A percentile compares a stretch with the other conserved stretches of the same genome.
phyloP scores from a whole-genome alignment of 1,140 invertebrate genomes.

The Colletes gigas region DNA sequence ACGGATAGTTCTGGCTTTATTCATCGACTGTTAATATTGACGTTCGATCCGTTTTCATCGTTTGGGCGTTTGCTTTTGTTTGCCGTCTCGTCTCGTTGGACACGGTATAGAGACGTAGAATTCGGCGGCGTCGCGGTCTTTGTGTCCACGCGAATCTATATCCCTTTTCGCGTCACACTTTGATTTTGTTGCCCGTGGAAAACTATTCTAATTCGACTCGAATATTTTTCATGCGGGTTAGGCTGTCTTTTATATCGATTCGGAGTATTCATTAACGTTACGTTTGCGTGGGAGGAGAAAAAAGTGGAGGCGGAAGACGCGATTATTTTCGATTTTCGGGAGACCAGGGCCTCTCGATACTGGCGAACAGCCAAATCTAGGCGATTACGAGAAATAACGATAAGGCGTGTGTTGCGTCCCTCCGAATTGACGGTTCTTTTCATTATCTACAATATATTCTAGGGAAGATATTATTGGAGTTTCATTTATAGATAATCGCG shows the following conservation, averaged over 20 bases:
- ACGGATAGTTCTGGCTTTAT: too few relatives aligned
- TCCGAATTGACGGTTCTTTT: slow-evolving; percentile 46
- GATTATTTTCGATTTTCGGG: slow-evolving; percentile 69
- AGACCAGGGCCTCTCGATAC: slow-evolving; percentile 24
- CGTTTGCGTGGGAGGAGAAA: not conserved
- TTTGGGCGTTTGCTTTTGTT: too few relatives aligned
- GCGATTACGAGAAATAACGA: slow-evolving; percentile 60
- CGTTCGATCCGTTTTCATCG: too few relatives aligned
- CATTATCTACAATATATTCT: slow-evolving; percentile 8
- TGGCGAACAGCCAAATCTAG: slow-evolving; percentile 57
- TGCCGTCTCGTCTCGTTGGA: too few relatives aligned
- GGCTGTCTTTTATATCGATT: not conserved
- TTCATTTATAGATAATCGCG: not conserved
- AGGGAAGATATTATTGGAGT: not conserved
- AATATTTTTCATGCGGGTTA: too few relatives aligned
- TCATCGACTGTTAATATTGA: too few relatives aligned
- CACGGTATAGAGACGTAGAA: too few relatives aligned
- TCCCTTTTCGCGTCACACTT: too few relatives aligned
- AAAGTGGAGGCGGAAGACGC: slow-evolving; percentile 12
- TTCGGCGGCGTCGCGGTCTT: too few relatives aligned
- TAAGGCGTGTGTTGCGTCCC: slow-evolving; percentile 53
- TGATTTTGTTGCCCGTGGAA: too few relatives aligned
- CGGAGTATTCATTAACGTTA: slow-evolving; percentile 11
- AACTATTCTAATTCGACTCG: too few relatives aligned
- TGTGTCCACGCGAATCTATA: too few relatives aligned